Percentiles rank a stretch among this genome's conserved stretches.
phyloP scores from a whole-genome alignment of 23 tunicate genomes.

The Halocynthia aurantium region DNA sequence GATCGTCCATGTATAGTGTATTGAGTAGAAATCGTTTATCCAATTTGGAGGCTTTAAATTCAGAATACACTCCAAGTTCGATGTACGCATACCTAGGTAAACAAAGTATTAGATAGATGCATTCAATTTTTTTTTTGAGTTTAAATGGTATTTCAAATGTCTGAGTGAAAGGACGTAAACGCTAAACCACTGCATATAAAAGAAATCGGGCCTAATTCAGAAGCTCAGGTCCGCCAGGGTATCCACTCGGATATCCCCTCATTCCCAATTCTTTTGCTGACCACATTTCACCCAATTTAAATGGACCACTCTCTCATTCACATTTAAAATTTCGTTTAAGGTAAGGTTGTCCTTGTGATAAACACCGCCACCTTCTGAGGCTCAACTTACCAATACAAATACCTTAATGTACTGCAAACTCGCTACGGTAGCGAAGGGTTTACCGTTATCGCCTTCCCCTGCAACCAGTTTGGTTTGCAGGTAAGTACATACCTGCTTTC shows the following conservation, averaged over 20 bases:
- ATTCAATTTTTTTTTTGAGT: no score
- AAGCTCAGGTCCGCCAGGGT: no score
- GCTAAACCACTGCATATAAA: no score
- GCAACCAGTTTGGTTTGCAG: constrained; percentile 92
- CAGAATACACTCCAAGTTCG: background rate
- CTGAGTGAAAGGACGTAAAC: no score
- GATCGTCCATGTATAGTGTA: no score
- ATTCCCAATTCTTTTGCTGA: no score
- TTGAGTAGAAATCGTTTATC: no score
- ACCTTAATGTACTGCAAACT: constrained; percentile 71
- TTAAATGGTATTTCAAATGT: no score
- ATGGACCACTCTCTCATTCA: no score
- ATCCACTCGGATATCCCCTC: no score
- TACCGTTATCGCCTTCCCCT: constrained; percentile 80
- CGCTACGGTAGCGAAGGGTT: constrained; percentile 26
- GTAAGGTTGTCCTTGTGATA: constrained; percentile 64
- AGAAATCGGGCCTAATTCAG: no score
- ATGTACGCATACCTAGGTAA: background rate
- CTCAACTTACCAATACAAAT: constrained; percentile 60
- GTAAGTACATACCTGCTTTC: constrained; percentile 5
- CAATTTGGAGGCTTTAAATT: background rate
- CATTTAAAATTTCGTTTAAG: constrained; percentile 14
- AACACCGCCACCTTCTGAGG: constrained; percentile 94
- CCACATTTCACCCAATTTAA: no score
- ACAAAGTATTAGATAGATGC: background rate